phyloP scores from a whole-genome alignment of 2,888 invertebrate species.

The Marronus borbonicus region DNA sequence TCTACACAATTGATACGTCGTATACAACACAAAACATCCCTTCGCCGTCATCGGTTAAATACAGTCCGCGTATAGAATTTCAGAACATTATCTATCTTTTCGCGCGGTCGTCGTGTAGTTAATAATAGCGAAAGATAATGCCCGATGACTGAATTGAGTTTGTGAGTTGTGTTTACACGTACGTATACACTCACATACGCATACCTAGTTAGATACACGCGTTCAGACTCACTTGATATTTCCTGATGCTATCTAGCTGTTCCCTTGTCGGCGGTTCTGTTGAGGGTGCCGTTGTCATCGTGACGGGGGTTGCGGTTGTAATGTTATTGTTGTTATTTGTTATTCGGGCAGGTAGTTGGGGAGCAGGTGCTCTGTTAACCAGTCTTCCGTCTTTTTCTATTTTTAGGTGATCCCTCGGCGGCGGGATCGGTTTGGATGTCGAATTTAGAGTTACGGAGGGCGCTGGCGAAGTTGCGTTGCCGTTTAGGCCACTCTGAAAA shows the following conservation, averaged over 20 bases:
- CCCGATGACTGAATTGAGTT: conserved; percentile 23
- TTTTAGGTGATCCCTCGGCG: conserved; percentile 78
- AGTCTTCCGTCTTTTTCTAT: conserved; percentile 76
- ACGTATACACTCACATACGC: background rate
- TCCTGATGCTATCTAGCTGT: conserved; percentile 92
- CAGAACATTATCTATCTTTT: conserved; percentile 32
- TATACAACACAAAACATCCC: conserved; percentile 11
- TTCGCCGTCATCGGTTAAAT: conserved; percentile 7
- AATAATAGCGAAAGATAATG: conserved; percentile 33
- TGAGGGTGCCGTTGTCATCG: conserved; percentile 67
- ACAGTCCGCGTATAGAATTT: conserved; percentile 31
- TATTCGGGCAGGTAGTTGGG: conserved; percentile 79
- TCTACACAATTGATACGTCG: background rate
- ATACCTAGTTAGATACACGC: background rate
- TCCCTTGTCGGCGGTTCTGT: conserved; percentile 83
- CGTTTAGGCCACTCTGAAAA: conserved; percentile 64
- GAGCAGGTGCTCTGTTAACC: conserved; percentile 78
- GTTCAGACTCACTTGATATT: conserved; percentile 84
- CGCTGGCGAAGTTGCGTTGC: conserved; percentile 61
- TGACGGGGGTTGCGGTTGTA: conserved; percentile 53
- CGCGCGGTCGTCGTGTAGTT: background rate
- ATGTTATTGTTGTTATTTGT: conserved; percentile 72
- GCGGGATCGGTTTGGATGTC: conserved; percentile 72
- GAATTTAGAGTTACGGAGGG: conserved; percentile 70
- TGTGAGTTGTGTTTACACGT: background rate